phyloP scores from a whole-genome alignment of 2,888 invertebrate species.

The Amiota mariae region DNA sequence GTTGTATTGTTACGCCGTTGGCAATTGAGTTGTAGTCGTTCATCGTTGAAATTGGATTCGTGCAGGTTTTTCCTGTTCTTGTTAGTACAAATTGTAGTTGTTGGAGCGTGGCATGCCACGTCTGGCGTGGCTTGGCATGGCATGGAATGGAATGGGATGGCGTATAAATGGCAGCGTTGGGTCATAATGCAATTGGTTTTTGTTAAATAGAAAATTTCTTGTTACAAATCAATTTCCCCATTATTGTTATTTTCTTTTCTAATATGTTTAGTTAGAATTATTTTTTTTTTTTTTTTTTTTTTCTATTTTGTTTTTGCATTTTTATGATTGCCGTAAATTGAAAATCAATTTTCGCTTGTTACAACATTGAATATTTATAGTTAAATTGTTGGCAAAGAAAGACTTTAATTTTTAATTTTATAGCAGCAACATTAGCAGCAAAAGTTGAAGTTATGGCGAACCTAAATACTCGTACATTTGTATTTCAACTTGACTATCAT shows the following conservation, averaged over 20 bases:
- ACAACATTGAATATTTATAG: slow-evolving; percentile 20
- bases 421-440: background rate
- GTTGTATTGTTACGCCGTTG: too few species aligned
- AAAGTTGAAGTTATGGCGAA: too few species aligned
- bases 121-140: background rate
- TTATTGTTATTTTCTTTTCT: background rate
- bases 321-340: slow-evolving; percentile 14
- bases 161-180: background rate
- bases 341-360: slow-evolving; percentile 15
- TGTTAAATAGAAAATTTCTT: slow-evolving; percentile 21
- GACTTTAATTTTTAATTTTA: background rate
- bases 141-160: background rate
- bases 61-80: background rate
- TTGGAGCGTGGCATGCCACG: background rate
- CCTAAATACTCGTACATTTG: background rate
- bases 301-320: background rate
- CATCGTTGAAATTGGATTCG: too few species aligned
- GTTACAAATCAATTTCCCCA: slow-evolving; percentile 41
- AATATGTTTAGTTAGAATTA: slow-evolving; percentile 3
- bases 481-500: too few species aligned
- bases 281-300: slow-evolving; percentile 17
- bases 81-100: background rate
- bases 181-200: slow-evolving; percentile 32
- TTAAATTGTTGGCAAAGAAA: background rate
- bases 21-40: slow-evolving; percentile 53